phyloP scores from a whole-genome alignment of 2,113 vertebrate genomes.

The Protobothrops mucrosquamatus region DNA sequence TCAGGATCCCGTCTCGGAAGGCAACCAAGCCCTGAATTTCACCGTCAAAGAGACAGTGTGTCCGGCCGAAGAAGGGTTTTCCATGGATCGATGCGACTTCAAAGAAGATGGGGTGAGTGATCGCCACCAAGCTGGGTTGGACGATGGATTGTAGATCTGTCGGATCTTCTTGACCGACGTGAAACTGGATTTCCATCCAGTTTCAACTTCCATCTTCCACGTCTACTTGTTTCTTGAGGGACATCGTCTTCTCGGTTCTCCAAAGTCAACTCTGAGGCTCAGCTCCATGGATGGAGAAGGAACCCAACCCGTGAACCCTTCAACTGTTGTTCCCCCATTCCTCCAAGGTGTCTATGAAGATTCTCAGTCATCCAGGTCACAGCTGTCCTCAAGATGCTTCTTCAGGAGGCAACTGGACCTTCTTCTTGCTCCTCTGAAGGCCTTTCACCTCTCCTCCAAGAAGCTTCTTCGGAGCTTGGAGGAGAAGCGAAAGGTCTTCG shows the following conservation, averaged over 20 bases:
- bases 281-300: no score
- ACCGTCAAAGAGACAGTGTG: not conserved
- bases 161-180: not conserved
- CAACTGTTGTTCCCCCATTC: no score
- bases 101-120: not conserved
- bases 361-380: no score
- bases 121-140: rapidly evolving
- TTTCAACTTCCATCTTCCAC: not conserved
- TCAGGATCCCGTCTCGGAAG: not conserved
- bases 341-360: not conserved
- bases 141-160: not conserved
- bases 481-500: no score
- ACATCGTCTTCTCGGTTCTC: not conserved
- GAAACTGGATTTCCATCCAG: not conserved
- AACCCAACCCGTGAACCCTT: not conserved
- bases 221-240: not conserved
- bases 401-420: no score
- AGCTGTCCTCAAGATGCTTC: no score
- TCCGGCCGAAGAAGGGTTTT: not conserved
- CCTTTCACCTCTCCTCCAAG: no score
- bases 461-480: no score
- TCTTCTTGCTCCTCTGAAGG: no score
- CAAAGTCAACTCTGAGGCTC: not conserved
- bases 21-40: not conserved
- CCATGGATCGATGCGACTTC: not conserved